Conservation (phyloP, 2,888 invertebrate genomes). For the Parascotia fuliginaria region DNA sequence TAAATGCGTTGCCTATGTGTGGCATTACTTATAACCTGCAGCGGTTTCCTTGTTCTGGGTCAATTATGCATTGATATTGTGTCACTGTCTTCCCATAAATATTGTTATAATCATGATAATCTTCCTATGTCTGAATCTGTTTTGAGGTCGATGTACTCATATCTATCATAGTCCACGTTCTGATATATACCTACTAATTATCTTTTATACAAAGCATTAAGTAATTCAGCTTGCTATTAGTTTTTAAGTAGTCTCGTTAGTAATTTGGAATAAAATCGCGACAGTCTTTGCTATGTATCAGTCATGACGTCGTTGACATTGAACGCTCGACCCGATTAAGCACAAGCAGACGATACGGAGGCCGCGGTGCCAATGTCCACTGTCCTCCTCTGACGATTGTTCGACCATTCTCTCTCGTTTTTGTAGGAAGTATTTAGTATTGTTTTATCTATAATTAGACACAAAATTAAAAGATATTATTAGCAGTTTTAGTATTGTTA, state of each 20-base stretch:
- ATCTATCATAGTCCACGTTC: no score
- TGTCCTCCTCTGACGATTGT: constrained; percentile 48
- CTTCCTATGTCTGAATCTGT: no score
- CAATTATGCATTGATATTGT: no score
- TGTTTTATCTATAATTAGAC: no score
- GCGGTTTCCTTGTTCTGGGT: constrained; percentile 25
- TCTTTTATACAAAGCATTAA: no score
- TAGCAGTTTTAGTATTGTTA: background rate
- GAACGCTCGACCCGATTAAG: constrained; percentile 77
- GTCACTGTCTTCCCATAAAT: no score
- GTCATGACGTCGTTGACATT: constrained; percentile 67
- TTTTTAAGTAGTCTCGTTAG: background rate
- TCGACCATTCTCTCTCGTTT: constrained; percentile 49
- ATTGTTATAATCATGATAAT: no score
- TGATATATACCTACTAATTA: no score
- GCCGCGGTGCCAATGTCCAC: constrained; percentile 53
- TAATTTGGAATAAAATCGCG: constrained; percentile 32
- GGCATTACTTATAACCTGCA: constrained; percentile 12
- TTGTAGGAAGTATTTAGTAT: no score
- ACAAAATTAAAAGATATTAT: background rate
- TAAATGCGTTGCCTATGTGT: constrained; percentile 37
- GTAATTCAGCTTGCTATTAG: background rate
- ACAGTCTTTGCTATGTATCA: constrained; percentile 39
- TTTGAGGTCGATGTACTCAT: no score
- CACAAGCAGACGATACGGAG: constrained; percentile 72